Evolutionary conservation across 1,140 invertebrate species (phyloP).

Genomic region (Hyphantria cunea): DNA sequence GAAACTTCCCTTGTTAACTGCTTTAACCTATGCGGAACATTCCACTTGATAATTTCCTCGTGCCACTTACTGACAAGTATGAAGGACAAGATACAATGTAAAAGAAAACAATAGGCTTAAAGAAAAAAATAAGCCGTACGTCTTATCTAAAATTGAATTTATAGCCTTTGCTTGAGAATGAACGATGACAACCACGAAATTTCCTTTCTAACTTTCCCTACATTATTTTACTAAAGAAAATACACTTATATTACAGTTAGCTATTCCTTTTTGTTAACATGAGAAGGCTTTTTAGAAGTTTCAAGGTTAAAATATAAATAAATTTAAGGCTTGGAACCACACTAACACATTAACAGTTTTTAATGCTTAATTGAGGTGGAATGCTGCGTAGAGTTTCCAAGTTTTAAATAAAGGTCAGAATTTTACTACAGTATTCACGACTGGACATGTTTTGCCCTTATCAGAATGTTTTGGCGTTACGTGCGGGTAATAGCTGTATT

Average conservation of each 20-base stretch:
- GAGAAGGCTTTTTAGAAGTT: slow-evolving; percentile 25
- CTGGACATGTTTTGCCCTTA: slow-evolving; percentile 14
- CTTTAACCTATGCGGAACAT: no score
- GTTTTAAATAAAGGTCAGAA: slow-evolving; percentile 16
- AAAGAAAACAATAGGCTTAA: no score
- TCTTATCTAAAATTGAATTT: background rate
- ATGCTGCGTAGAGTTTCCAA: slow-evolving; percentile 17
- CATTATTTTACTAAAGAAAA: slow-evolving; percentile 4
- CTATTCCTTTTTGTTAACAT: slow-evolving; percentile 14
- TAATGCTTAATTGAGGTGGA: slow-evolving; percentile 23
- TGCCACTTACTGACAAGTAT: no score
- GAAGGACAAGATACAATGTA: no score
- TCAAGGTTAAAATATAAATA: slow-evolving; percentile 29
- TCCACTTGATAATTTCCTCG: no score
- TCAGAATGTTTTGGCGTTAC: slow-evolving; percentile 14
- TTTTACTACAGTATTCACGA: slow-evolving; percentile 3
- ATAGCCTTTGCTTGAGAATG: background rate
- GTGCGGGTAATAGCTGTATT: slow-evolving; percentile 1
- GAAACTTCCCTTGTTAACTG: no score
- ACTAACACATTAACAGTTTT: slow-evolving; percentile 19
- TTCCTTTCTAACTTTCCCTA: background rate
- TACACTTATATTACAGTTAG: background rate
- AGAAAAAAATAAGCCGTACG: no score
- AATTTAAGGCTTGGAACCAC: slow-evolving; percentile 18
- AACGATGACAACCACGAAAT: background rate